A percentile compares a stretch with the other conserved stretches of the same genome.
Conservation (phyloP, 2,888 invertebrate species). For the Mantis religiosa region DNA sequence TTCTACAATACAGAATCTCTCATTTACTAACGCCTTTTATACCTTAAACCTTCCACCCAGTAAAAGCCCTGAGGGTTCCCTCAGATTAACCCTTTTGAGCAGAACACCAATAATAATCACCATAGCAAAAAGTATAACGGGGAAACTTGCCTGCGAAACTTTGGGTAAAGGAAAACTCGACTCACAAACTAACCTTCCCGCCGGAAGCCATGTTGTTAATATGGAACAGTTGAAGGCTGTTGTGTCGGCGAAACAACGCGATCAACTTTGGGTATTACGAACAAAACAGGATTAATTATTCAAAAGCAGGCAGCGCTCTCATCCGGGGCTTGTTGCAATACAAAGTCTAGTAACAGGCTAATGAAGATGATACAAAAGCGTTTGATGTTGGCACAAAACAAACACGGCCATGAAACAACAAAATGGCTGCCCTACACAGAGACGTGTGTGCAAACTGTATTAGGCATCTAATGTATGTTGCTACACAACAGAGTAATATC, state of each 20-base stretch:
- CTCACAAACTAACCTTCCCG: neutral
- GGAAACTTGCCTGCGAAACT: neutral
- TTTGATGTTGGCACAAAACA: slow-evolving; percentile 21
- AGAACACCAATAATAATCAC: neutral
- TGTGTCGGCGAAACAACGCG: neutral
- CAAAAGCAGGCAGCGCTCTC: neutral
- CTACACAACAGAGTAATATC: neutral
- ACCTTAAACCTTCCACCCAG: neutral
- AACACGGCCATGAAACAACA: slow-evolving; percentile 17
- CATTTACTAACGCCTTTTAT: neutral
- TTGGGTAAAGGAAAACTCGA: neutral
- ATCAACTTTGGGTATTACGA: neutral
- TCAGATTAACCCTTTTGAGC: neutral
- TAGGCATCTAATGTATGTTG: neutral
- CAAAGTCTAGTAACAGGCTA: slow-evolving; percentile 9
- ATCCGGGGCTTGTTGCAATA: neutral
- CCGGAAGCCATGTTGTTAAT: neutral
- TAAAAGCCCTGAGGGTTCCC: neutral
- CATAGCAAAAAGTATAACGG: neutral
- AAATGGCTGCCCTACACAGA: slow-evolving; percentile 14
- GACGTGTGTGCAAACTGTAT: neutral
- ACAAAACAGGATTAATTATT: slow-evolving; percentile 7
- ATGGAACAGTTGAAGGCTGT: neutral
- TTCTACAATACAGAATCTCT: neutral
- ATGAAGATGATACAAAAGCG: slow-evolving; percentile 12